Conservation (phyloP, 2,113 vertebrate species). For the Xiphias gladius region DNA sequence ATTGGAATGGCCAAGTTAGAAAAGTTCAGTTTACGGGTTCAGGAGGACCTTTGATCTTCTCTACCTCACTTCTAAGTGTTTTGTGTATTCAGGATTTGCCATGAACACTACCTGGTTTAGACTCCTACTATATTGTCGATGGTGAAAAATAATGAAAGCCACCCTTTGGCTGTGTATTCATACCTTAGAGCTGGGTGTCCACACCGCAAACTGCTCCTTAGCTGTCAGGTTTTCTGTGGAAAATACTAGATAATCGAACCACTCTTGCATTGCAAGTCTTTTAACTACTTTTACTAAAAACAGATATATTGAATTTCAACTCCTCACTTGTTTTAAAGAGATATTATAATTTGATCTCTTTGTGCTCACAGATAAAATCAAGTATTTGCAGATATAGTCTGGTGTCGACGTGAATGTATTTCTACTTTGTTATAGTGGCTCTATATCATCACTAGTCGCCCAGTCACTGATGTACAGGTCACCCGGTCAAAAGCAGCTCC, state of each 20-base stretch:
- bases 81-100: neutral
- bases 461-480: neutral
- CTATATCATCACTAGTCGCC: no score
- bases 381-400: neutral
- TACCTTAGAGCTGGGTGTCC: neutral
- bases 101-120: neutral
- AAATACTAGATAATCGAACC: neutral
- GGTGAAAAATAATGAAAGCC: neutral
- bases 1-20: constrained; percentile 69
- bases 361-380: neutral
- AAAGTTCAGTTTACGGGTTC: constrained; percentile 64
- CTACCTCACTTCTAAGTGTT: neutral
- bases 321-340: no score
- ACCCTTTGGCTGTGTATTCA: neutral
- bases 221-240: constrained; percentile 5
- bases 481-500: no score
- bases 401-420: neutral
- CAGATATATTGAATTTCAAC: neutral
- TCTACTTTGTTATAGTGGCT: neutral
- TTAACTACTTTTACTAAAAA: neutral
- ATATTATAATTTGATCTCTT: neutral
- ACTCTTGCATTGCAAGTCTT: neutral
- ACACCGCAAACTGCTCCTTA: neutral
- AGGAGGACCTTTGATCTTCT: neutral
- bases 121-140: neutral